Evolutionary conservation across 1,140 invertebrate genomes (phyloP).

Genomic region (Paralvinella palmiformis): DNA sequence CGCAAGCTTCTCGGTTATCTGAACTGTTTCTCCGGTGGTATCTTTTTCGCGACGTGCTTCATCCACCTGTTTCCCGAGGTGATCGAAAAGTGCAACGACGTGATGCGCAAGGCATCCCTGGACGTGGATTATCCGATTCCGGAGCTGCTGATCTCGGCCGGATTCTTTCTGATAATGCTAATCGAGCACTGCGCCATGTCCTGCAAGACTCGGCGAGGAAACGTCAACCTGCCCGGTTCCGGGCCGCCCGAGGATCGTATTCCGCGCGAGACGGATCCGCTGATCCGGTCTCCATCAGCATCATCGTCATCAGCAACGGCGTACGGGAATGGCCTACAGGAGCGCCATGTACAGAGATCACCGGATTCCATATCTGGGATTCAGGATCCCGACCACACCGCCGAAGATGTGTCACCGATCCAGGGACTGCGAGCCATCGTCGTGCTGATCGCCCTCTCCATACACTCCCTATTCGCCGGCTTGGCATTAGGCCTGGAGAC

Average conservation of each 20-base stretch:
- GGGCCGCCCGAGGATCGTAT: not conserved
- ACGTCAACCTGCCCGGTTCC: not conserved
- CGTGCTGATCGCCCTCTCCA: slow-evolving; percentile 74
- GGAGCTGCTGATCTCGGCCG: slow-evolving; percentile 32
- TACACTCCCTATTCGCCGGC: slow-evolving; percentile 84
- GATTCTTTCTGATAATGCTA: slow-evolving; percentile 35
- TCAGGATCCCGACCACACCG: not conserved
- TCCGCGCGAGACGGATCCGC: not conserved
- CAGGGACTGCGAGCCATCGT: slow-evolving; percentile 61
- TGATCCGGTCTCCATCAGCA: not conserved
- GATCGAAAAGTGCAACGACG: slow-evolving; percentile 23
- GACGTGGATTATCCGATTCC: slow-evolving; percentile 29
- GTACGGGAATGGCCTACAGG: not conserved
- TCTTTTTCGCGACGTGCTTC: slow-evolving; percentile 49
- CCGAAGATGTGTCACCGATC: slow-evolving; percentile 37
- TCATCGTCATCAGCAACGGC: not conserved
- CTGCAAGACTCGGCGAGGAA: not conserved
- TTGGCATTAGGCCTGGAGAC: slow-evolving; percentile 68
- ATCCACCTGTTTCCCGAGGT: slow-evolving; percentile 43
- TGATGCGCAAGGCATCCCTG: slow-evolving; percentile 17
- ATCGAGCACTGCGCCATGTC: slow-evolving; percentile 25
- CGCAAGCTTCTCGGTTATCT: slow-evolving; percentile 22
- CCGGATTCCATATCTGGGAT: not conserved
- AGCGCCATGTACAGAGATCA: not conserved
- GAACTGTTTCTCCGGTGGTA: slow-evolving; percentile 46